phyloP scores from a whole-genome alignment of 2,888 invertebrate genomes.

The Bimastos eiseni region DNA sequence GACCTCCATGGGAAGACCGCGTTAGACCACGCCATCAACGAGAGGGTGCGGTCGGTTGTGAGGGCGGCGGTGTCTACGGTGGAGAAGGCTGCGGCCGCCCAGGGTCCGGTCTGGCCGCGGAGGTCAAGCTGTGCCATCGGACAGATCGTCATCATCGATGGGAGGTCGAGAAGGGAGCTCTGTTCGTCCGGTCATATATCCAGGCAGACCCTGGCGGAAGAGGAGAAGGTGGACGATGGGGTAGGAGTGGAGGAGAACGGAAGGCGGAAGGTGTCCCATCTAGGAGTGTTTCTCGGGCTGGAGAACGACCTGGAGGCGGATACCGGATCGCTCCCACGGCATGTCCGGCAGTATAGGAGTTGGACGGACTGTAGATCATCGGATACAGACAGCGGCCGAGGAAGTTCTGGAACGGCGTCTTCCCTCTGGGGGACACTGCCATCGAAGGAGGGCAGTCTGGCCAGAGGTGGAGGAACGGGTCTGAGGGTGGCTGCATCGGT shows the following conservation, averaged over 20 bases:
- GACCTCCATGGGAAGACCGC: conserved; percentile 41
- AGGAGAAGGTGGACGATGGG: not conserved
- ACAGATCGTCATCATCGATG: not conserved
- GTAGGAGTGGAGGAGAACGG: not conserved
- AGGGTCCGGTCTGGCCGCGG: not conserved
- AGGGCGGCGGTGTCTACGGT: not conserved
- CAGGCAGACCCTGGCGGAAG: not conserved
- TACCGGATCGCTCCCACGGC: not conserved
- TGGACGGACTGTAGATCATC: not conserved
- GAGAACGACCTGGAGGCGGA: not conserved
- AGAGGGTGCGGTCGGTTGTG: conserved; percentile 25
- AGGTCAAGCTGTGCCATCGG: not conserved
- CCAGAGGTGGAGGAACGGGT: not conserved
- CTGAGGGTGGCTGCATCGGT: not conserved
- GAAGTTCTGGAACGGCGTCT: not conserved
- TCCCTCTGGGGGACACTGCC: conserved; percentile 18
- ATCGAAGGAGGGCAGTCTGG: not conserved
- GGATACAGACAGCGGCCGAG: not conserved
- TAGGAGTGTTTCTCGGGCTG: not conserved
- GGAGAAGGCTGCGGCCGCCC: not conserved
- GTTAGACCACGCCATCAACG: conserved; percentile 27
- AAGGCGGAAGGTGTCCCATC: not conserved
- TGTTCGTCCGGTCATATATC: conserved; percentile 17
- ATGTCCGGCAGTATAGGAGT: not conserved
- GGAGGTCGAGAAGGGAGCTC: conserved; percentile 4